Percentiles rank a stretch among this genome's conserved stretches.
Evolutionary conservation across 2,888 invertebrate species (phyloP).

Genomic region (Hypomecis atomaria): DNA sequence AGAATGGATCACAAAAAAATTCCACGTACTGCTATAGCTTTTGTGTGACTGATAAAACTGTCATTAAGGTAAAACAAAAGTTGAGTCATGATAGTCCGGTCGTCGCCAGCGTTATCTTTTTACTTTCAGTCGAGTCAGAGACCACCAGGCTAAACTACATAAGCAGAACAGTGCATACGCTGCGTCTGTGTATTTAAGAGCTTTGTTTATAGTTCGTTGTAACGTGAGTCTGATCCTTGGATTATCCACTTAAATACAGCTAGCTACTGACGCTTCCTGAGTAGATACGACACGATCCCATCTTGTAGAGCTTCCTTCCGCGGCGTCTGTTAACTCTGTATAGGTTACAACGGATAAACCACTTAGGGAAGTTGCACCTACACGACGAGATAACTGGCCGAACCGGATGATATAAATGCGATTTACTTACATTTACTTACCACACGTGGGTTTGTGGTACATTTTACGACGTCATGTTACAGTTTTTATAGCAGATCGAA

Average conservation of each 20-base stretch:
- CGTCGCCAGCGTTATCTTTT: conserved; percentile 46
- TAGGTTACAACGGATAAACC: conserved; percentile 69
- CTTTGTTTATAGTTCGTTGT: conserved; percentile 59
- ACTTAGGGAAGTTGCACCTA: conserved; percentile 69
- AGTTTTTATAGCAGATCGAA: conserved; percentile 42
- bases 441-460: conserved; percentile 44
- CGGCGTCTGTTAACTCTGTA: conserved; percentile 53
- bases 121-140: conserved; percentile 44
- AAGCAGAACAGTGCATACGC: conserved; percentile 36
- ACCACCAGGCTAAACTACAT: conserved; percentile 57
- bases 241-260: conserved; percentile 66
- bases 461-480: conserved; percentile 40
- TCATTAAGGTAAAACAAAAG: conserved; percentile 25
- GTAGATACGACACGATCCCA: conserved; percentile 71
- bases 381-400: conserved; percentile 42
- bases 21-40: conserved; percentile 8
- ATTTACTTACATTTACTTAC: conserved; percentile 32
- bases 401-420: conserved; percentile 42
- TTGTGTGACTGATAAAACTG: conserved; percentile 28
- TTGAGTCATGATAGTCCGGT: conserved; percentile 47
- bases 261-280: conserved; percentile 70
- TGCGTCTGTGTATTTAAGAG: conserved; percentile 37
- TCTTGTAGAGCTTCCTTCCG: conserved; percentile 80
- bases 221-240: conserved; percentile 64
- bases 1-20: neutral